Evolutionary conservation across 2,888 invertebrate genomes (phyloP), one percentile per base, ranked within the genome.

Genomic region (Ormia ochracea): DNA sequence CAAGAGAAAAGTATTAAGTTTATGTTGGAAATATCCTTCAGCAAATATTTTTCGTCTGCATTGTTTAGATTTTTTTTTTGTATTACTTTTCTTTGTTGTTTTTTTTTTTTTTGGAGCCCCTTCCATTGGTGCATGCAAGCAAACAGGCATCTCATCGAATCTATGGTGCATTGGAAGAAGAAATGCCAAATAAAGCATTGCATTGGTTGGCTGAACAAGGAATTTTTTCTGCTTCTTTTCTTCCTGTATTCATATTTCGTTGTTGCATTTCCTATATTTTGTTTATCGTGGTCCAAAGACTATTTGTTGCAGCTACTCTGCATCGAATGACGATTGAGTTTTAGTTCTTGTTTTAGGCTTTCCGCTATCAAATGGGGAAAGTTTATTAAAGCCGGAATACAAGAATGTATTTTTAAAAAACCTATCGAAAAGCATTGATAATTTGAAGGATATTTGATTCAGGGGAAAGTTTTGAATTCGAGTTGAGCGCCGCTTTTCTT

Each of bases 101-200:
- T 31, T 28, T 17, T 52, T 14, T n/a, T 9, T 45, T 14, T 5
- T 43, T 26, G 28, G 5, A 36, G 21, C 33, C 26, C 41, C 10
- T 1, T 58, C 14, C 31, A 9, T 17, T 10, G 23, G 9, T 23
- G 7, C 17, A n/a, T 23, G 7, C 17, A 48, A n/a, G 0, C 33
- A 41, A 52, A 59, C 21, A 56, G 58, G 50, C 74, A 66, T 50
- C n/a, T n/a, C 74, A 56, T 38, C 41, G 43, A 17, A 61, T 58
- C 33, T 26, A 33, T 59, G 41, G 50, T 66, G 45, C 69, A 76
- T 69, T 76, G 38, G 76, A 52, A 63, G 52, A 61, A 59, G 56
- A 69, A 76, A 63, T 63, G 58, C 68, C 31, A 78, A 78, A 78
- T 73, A 78, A 76, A 73, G 78, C 73, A 72, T 72, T 78, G 65